phyloP scores from a whole-genome alignment of 2,113 vertebrate species.

The Narcine bancroftii region DNA sequence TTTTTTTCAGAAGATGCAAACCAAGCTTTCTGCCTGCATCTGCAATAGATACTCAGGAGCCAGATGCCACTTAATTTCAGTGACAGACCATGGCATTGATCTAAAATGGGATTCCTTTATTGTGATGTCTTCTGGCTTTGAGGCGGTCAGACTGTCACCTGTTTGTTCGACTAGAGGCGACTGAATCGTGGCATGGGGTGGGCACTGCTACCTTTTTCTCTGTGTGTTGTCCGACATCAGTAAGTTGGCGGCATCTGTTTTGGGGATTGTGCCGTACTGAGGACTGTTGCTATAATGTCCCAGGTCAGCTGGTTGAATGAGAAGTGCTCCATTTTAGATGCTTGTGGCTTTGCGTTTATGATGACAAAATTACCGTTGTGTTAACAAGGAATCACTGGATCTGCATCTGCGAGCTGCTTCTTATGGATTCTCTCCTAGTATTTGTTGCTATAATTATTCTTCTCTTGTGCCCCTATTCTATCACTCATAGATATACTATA shows the following conservation, averaged over 20 bases:
- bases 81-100: neutral
- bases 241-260: neutral
- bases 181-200: neutral
- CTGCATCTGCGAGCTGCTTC: too few species aligned
- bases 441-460: too few species aligned
- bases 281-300: neutral
- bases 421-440: too few species aligned
- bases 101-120: neutral
- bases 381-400: neutral
- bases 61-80: neutral
- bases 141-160: neutral
- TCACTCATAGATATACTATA: too few species aligned
- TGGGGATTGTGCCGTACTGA: neutral
- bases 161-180: neutral
- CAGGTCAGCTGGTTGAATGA: neutral
- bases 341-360: neutral
- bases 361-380: neutral
- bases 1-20: neutral
- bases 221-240: neutral
- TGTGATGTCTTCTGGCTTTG: neutral
- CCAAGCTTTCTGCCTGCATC: neutral
- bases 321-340: neutral
- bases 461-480: too few species aligned
- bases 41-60: neutral
- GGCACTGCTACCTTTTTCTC: neutral